These are phyloP conservation scores for Leptinotarsa haldemani DNA, from an alignment of 2,888 invertebrate genomes.

Conservation along the genomic window DNA sequence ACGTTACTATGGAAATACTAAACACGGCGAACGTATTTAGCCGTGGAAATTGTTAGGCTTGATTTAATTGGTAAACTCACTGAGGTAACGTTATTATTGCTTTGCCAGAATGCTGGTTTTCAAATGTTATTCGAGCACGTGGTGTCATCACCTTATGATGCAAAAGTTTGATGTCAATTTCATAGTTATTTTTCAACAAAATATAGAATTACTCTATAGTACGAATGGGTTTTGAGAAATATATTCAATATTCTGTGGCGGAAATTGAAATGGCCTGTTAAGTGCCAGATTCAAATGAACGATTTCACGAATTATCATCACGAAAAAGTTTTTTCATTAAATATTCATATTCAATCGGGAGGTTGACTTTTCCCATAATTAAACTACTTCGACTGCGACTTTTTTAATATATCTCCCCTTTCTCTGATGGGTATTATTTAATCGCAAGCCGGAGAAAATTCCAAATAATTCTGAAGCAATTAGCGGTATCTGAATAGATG, in stretches of 20 bases:
- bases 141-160: too few species aligned
- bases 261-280: too few species aligned
- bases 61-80: background rate
- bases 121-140: too few species aligned
- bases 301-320: too few species aligned
- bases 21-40: background rate
- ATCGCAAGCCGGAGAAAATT: background rate
- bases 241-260: too few species aligned
- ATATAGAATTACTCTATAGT: too few species aligned
- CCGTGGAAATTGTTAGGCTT: background rate
- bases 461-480: background rate
- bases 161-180: too few species aligned
- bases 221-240: too few species aligned
- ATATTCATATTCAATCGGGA: background rate
- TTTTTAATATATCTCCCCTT: background rate
- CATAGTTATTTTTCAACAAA: too few species aligned
- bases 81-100: background rate
- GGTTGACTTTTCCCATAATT: background rate
- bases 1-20: background rate
- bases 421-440: background rate
- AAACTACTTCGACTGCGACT: background rate
- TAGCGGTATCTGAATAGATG: background rate
- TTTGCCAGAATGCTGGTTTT: background rate
- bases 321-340: constrained; percentile 1
- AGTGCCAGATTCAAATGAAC: too few species aligned